These are phyloP conservation scores for Pheosia gnoma DNA, from an alignment of 2,888 invertebrate genomes.

Conservation along the genomic window DNA sequence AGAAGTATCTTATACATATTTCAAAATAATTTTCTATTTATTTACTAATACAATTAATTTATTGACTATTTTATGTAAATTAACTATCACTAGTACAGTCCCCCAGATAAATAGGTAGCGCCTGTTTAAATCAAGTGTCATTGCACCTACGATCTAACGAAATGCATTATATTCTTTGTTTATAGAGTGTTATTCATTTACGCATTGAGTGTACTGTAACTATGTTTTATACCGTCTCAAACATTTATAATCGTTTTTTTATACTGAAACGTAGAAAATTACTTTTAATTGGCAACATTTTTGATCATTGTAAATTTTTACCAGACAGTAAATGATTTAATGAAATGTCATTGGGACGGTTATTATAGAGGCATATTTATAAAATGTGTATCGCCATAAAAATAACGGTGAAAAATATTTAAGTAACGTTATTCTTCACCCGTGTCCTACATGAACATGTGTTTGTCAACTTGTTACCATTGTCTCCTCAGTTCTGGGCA, in stretches of 20 bases:
- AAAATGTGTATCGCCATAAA: not conserved
- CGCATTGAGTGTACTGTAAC: constrained; percentile 30
- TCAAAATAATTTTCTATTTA: constrained; percentile 1
- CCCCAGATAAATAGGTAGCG: not conserved
- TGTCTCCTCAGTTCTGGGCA: constrained; percentile 65
- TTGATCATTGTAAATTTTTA: not conserved
- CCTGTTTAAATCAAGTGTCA: constrained; percentile 4
- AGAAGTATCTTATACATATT: not conserved
- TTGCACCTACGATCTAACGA: constrained; percentile 25
- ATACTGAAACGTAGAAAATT: constrained; percentile 7
- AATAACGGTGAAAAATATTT: constrained; percentile 24
- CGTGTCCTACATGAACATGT: constrained; percentile 33
- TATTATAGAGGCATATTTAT: constrained; percentile 38
- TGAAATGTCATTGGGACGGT: constrained; percentile 21
- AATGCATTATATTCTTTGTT: constrained; percentile 36
- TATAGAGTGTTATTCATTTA: constrained; percentile 37
- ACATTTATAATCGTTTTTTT: constrained; percentile 23
- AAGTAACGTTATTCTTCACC: constrained; percentile 36
- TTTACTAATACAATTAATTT: constrained; percentile 3
- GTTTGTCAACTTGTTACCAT: constrained; percentile 67
- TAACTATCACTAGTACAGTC: constrained; percentile 4
- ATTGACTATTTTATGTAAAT: not conserved
- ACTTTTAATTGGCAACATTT: not conserved
- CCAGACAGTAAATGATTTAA: constrained; percentile 8
- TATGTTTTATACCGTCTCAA: constrained; percentile 26